Conservation (phyloP, 2,113 vertebrate genomes). For the Noctilio leporinus region DNA sequence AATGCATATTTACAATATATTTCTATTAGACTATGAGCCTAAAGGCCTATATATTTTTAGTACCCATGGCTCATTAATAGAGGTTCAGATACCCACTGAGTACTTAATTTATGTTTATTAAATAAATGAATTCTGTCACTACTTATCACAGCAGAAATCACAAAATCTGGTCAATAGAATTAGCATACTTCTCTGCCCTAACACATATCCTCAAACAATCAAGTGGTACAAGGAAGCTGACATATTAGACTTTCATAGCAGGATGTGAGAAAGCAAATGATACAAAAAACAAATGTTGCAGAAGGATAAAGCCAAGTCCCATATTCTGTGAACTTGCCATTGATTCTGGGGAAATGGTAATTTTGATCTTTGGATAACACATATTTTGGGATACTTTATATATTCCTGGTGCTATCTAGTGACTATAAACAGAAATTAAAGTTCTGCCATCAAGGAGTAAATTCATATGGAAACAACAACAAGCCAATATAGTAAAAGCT, state of each 20-base stretch:
- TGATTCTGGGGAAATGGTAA: neutral
- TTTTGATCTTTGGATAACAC: neutral
- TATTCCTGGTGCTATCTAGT: neutral
- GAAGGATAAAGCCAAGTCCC: neutral
- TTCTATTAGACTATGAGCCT: neutral
- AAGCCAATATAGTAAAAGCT: neutral
- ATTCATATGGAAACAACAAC: neutral
- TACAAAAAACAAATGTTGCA: neutral
- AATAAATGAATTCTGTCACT: neutral
- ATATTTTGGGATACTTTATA: neutral
- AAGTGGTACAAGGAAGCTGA: neutral
- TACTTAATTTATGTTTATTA: neutral
- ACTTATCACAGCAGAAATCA: neutral
- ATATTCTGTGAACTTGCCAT: neutral
- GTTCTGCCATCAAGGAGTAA: neutral
- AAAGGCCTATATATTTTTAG: neutral
- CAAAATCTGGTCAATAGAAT: neutral
- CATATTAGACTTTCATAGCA: neutral
- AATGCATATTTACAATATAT: neutral
- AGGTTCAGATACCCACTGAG: neutral
- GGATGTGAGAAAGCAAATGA: neutral
- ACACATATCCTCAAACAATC: neutral
- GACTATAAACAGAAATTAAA: neutral
- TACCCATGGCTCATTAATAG: neutral
- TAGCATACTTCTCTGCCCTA: neutral